Conservation (phyloP, 2,113 vertebrate genomes). For the Mohoua ochrocephala region DNA sequence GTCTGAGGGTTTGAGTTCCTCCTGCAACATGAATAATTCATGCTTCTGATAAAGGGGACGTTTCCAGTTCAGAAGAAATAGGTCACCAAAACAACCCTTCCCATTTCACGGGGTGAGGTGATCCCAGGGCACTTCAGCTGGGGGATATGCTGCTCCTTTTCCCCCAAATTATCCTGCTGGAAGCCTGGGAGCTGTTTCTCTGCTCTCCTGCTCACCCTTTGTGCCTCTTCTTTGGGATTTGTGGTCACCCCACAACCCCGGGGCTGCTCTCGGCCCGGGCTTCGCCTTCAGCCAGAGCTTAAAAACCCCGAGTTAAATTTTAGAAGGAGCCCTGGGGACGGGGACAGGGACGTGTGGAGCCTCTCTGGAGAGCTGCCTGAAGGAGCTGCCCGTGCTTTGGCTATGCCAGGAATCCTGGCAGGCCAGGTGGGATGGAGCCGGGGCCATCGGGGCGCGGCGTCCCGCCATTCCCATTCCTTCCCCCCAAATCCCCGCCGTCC, state of each 20-base stretch:
- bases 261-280: neutral
- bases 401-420: neutral
- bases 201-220: neutral
- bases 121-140: neutral
- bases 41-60: neutral
- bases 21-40: neutral
- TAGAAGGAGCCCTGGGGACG: neutral
- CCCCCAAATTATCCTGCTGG: neutral
- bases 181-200: neutral
- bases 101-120: neutral
- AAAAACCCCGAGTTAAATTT: neutral
- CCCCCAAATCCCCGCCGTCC: neutral
- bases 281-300: neutral
- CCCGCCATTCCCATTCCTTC: rapidly evolving
- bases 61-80: neutral
- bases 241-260: rapidly evolving
- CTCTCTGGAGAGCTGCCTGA: neutral
- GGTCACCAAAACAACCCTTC: neutral
- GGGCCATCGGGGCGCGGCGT: rapidly evolving
- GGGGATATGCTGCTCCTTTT: neutral
- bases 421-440: neutral
- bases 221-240: rapidly evolving
- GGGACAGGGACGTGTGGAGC: rapidly evolving
- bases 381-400: neutral
- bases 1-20: neutral